Percentiles rank a stretch among this genome's conserved stretches.
phyloP scores from a whole-genome alignment of 2,797 vertebrate genomes.

The Parotocinclus haroldoi region DNA sequence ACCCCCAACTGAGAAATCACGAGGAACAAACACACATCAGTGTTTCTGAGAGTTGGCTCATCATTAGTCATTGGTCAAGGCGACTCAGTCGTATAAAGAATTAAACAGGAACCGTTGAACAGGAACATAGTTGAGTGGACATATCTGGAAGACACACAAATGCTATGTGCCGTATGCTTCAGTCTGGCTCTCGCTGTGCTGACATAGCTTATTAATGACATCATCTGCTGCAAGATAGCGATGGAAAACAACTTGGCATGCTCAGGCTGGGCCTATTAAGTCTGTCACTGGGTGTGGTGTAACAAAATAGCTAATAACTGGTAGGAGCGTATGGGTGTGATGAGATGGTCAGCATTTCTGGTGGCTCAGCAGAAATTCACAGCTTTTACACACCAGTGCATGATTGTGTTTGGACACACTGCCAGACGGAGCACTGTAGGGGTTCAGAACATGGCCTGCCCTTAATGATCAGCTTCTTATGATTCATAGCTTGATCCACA shows the following conservation, averaged over 20 bases:
- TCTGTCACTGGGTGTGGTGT: not conserved
- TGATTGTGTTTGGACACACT: conserved; percentile 67
- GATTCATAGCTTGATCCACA: conserved; percentile 21
- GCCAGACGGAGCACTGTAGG: conserved; percentile 40
- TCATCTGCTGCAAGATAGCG: conserved; percentile 81
- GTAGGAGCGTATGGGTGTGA: conserved; percentile 3
- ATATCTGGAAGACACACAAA: no score
- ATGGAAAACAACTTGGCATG: conserved; percentile 50
- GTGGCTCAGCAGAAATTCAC: conserved; percentile 54
- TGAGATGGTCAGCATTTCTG: conserved; percentile 2
- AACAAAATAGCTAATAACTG: not conserved
- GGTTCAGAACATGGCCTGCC: conserved; percentile 41
- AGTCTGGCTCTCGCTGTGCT: conserved; percentile 9
- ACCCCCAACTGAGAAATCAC: conserved; percentile 8
- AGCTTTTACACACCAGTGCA: conserved; percentile 65
- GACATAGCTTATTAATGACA: conserved; percentile 77
- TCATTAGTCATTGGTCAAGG: no score
- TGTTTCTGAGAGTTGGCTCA: no score
- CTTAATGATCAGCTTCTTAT: conserved; percentile 15
- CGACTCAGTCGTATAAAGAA: no score
- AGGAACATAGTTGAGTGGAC: no score
- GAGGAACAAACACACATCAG: no score
- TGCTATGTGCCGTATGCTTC: conserved; percentile 10
- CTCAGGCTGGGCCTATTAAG: not conserved
- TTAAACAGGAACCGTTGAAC: no score